A percentile compares a stretch with the other conserved stretches of the same genome.
Conservation (phyloP, 2,113 vertebrate species). For the Brachypodius melanocephalos region DNA sequence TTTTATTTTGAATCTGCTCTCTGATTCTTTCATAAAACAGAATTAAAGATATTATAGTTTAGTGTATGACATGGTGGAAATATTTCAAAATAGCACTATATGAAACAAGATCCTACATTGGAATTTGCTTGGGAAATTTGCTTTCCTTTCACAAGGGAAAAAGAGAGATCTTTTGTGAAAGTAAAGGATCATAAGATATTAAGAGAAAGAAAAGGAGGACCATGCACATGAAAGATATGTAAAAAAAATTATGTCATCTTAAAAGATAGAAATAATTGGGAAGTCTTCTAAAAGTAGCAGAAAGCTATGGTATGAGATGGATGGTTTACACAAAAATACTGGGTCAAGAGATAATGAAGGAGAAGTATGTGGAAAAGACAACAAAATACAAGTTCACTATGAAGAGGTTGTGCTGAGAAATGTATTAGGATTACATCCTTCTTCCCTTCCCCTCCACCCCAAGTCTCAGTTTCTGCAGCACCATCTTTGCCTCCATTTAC, state of each 20-base stretch:
- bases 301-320: not conserved
- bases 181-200: not conserved
- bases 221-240: accelerated
- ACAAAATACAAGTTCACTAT: not conserved
- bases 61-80: not conserved
- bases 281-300: not conserved
- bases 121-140: not conserved
- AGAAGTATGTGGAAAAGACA: not conserved
- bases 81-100: not conserved
- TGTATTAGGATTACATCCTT: not conserved
- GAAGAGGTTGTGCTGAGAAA: not conserved
- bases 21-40: not conserved
- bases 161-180: not conserved
- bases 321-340: not conserved
- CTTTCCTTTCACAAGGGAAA: not conserved
- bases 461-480: not conserved
- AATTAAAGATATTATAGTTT: not conserved
- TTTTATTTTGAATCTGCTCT: not conserved
- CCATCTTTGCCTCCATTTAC: not conserved
- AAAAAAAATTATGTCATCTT: not conserved
- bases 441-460: not conserved
- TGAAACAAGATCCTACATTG: not conserved
- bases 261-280: not conserved
- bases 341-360: not conserved
- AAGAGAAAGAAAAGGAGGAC: not conserved